Evolutionary conservation across 2,888 invertebrate species (phyloP).

Genomic region (Sinodicranocentrus sp.): DNA sequence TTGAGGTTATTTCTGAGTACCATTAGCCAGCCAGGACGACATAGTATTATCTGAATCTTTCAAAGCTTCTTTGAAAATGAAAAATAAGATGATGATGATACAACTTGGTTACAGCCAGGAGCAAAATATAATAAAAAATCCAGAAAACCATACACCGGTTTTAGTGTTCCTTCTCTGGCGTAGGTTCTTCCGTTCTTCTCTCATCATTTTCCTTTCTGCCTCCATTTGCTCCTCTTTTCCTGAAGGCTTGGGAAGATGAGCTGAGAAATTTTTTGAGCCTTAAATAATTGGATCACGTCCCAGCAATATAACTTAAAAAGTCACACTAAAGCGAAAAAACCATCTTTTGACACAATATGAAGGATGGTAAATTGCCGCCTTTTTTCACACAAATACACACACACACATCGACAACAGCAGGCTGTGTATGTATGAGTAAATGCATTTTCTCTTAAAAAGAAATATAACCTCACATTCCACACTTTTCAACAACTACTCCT

Average conservation of each 20-base stretch:
- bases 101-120: too few species aligned
- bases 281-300: conserved; percentile 72
- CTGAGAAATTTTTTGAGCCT: conserved; percentile 57
- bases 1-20: too few species aligned
- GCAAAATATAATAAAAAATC: too few species aligned
- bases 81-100: too few species aligned
- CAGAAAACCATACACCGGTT: too few species aligned
- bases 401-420: neutral
- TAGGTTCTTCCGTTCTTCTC: conserved; percentile 19
- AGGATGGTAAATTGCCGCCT: conserved; percentile 21
- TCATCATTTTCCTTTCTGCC: conserved; percentile 15
- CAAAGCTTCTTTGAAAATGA: too few species aligned
- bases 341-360: conserved; percentile 51
- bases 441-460: neutral
- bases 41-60: too few species aligned
- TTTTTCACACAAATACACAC: conserved; percentile 7
- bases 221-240: conserved; percentile 8
- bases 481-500: conserved; percentile 16
- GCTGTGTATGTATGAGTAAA: neutral
- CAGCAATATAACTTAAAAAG: conserved; percentile 70
- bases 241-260: conserved; percentile 31
- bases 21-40: too few species aligned
- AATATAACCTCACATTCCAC: neutral
- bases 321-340: conserved; percentile 53
- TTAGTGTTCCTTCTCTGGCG: too few species aligned